Percentiles rank a stretch among this genome's conserved stretches.
These are phyloP conservation scores for Zaprionus lachaisei DNA, from an alignment of 1,140 invertebrate species.

Conservation along the genomic window DNA sequence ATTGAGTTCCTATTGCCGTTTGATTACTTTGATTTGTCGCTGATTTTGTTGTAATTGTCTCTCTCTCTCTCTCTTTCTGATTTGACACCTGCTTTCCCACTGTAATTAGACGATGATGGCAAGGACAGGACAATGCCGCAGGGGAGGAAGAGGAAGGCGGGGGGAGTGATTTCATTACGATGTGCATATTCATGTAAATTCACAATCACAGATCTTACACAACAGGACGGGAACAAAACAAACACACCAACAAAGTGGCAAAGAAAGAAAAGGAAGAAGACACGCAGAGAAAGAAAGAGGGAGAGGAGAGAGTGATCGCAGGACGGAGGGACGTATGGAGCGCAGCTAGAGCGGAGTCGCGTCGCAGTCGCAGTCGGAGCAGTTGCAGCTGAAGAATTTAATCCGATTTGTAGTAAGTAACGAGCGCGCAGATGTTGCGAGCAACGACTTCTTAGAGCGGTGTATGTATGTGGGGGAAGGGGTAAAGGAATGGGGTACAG, in stretches of 20 bases:
- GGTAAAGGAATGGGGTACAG: slow-evolving; percentile 17
- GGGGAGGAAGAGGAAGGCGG: too few species aligned
- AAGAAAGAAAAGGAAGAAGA: slow-evolving; percentile 11
- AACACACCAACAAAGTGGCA: slow-evolving; percentile 22
- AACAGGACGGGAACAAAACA: slow-evolving; percentile 15
- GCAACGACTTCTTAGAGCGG: slow-evolving; percentile 32
- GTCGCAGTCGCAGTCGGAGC: slow-evolving; percentile 13
- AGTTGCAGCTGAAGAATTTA: slow-evolving; percentile 62
- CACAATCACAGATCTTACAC: slow-evolving; percentile 7
- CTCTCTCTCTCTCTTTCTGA: slow-evolving; percentile 29
- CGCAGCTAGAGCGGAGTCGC: slow-evolving; percentile 32
- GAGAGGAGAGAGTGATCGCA: not conserved
- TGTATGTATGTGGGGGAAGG: not conserved
- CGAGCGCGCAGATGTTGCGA: slow-evolving; percentile 52
- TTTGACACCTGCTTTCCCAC: slow-evolving; percentile 56
- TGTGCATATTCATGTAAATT: slow-evolving; percentile 16
- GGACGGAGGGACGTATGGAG: not conserved
- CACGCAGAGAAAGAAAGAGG: slow-evolving; percentile 7
- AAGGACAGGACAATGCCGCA: slow-evolving; percentile 18
- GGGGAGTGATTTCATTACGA: slow-evolving; percentile 14
- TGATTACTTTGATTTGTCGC: slow-evolving; percentile 16
- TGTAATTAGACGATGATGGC: slow-evolving; percentile 52
- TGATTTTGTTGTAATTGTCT: slow-evolving; percentile 39
- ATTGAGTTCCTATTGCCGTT: slow-evolving; percentile 17
- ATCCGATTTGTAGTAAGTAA: slow-evolving; percentile 64